These are phyloP conservation scores for Phthorimaea operculella DNA, from an alignment of 1,140 invertebrate genomes.

Conservation along the genomic window DNA sequence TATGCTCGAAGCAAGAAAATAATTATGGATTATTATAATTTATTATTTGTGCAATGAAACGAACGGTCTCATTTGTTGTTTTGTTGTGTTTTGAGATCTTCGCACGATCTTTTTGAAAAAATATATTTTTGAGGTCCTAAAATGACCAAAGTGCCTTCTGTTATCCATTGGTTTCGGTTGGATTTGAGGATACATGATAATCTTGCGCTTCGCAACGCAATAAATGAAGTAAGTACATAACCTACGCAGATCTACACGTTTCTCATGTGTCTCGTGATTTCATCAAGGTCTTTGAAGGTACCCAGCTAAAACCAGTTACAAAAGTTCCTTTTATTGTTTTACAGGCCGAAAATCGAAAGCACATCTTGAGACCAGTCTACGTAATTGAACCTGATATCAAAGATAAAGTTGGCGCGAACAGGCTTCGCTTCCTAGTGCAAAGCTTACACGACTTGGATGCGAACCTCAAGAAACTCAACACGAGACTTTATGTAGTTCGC, in stretches of 20 bases:
- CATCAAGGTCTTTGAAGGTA: background rate
- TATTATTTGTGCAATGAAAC: too few relatives aligned
- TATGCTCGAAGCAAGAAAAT: too few relatives aligned
- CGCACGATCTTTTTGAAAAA: too few relatives aligned
- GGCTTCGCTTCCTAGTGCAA: slow-evolving; percentile 77
- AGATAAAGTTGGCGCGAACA: slow-evolving; percentile 73
- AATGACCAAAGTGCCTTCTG: slow-evolving; percentile 39
- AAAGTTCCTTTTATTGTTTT: slow-evolving; percentile 22
- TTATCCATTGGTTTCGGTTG: slow-evolving; percentile 78
- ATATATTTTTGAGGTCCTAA: background rate
- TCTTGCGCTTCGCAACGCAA: slow-evolving; percentile 72
- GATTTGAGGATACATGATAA: slow-evolving; percentile 80
- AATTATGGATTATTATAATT: too few relatives aligned
- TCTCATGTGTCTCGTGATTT: slow-evolving; percentile 12
- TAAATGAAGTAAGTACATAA: slow-evolving; percentile 52
- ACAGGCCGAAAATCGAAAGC: slow-evolving; percentile 61
- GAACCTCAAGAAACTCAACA: slow-evolving; percentile 68
- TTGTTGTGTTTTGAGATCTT: too few relatives aligned
- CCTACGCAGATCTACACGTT: too few relatives aligned
- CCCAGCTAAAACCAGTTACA: background rate
- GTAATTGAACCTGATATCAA: slow-evolving; percentile 76
- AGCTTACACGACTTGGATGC: slow-evolving; percentile 74
- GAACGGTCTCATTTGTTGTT: too few relatives aligned
- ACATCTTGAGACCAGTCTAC: slow-evolving; percentile 72
- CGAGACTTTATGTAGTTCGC: slow-evolving; percentile 73